Percentiles rank a stretch among this genome's conserved stretches.
These are phyloP conservation scores for Perccottus glenii DNA, from an alignment of 2,113 vertebrate genomes.

Conservation along the genomic window DNA sequence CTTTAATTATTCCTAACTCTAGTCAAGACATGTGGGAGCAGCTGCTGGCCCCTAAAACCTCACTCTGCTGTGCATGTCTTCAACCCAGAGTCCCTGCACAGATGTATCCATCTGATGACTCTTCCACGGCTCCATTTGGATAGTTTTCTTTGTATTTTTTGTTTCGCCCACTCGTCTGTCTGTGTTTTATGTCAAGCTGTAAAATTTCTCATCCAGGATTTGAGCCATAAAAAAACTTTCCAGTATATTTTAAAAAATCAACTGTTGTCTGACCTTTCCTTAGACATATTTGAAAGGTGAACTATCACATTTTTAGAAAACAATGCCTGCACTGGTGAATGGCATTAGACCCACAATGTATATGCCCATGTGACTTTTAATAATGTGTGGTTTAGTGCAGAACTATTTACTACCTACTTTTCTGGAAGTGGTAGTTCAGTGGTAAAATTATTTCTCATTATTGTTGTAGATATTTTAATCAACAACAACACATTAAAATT, in stretches of 20 bases:
- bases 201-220: background rate
- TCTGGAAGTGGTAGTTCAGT: no score
- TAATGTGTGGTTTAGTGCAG: no score
- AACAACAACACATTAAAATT: no score
- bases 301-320: background rate
- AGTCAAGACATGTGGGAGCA: slow-evolving; percentile 9
- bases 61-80: slow-evolving; percentile 1
- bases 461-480: no score
- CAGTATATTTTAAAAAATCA: background rate
- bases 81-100: slow-evolving; percentile 30
- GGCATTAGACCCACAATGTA: no score
- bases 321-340: background rate
- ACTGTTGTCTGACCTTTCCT: slow-evolving; percentile 5
- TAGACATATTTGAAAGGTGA: slow-evolving; percentile 6
- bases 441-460: no score
- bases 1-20: slow-evolving; percentile 29
- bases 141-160: slow-evolving; percentile 50
- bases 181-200: background rate
- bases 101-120: slow-evolving; percentile 31
- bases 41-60: slow-evolving; percentile 25
- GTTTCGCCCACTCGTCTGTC: background rate
- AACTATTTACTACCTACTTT: no score
- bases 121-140: slow-evolving; percentile 32
- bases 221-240: background rate
- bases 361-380: no score